phyloP scores from a whole-genome alignment of 2,113 vertebrate genomes.

The Cisticola juncidis region DNA sequence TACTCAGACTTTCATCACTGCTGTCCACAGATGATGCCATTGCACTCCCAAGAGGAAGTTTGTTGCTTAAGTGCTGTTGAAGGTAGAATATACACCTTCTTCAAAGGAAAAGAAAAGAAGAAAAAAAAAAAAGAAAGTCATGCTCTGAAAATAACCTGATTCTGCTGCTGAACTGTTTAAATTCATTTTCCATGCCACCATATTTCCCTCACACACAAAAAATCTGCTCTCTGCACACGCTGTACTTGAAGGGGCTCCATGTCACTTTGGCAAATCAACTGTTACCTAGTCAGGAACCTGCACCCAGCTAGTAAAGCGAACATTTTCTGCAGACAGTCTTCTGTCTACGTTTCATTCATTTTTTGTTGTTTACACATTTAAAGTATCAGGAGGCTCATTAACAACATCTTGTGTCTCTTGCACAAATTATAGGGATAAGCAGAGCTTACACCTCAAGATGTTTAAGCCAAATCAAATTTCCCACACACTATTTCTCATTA shows the following conservation, averaged over 20 bases:
- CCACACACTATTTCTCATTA: not conserved
- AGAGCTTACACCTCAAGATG: not conserved
- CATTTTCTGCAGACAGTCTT: not conserved
- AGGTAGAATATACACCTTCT: constrained; percentile 90
- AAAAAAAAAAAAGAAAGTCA: not conserved
- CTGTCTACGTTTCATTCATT: not conserved
- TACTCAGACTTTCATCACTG: constrained; percentile 57
- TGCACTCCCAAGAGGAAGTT: constrained; percentile 29
- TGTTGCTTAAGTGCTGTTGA: constrained; percentile 83
- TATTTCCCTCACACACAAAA: not conserved
- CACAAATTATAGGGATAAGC: not conserved
- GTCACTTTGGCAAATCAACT: not conserved
- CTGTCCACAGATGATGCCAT: constrained; percentile 34
- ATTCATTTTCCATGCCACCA: not conserved
- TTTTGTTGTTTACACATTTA: not conserved
- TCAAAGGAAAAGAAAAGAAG: not conserved
- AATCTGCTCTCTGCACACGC: not conserved
- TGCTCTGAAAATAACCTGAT: not conserved
- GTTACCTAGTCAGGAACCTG: not conserved
- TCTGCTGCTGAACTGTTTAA: not conserved
- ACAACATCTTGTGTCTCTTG: not conserved
- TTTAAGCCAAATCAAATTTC: not conserved
- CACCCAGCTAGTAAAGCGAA: not conserved
- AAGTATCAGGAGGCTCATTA: not conserved
- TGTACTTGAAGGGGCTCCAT: not conserved